Conservation (phyloP, 2,888 invertebrate genomes). For the Cetonia aurata region DNA sequence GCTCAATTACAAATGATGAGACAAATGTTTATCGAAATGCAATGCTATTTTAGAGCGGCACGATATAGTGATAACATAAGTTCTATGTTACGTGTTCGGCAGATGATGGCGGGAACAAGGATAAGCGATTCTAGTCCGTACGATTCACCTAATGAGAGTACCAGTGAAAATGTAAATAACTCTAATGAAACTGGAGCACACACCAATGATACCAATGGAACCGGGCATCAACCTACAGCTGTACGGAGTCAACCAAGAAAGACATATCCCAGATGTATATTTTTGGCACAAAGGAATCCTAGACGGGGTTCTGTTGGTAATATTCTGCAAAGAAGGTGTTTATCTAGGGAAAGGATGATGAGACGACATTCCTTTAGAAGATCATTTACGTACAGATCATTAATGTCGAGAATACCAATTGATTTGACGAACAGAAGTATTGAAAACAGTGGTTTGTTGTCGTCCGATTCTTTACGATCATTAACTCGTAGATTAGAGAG, state of each 20-base stretch:
- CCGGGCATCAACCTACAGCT: neutral
- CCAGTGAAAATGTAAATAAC: constrained; percentile 33
- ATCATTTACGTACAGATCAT: constrained; percentile 47
- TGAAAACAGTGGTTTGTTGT: constrained; percentile 45
- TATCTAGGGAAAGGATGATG: constrained; percentile 51
- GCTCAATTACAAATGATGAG: constrained; percentile 72
- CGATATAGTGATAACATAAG: constrained; percentile 67
- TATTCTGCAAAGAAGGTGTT: constrained; percentile 57
- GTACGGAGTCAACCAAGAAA: constrained; percentile 29
- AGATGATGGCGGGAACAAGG: constrained; percentile 66
- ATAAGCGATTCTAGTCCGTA: constrained; percentile 64
- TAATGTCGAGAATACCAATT: constrained; percentile 42
- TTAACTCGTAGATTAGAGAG: constrained; percentile 53
- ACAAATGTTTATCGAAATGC: constrained; percentile 75
- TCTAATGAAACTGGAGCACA: constrained; percentile 10
- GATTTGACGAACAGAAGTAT: constrained; percentile 42
- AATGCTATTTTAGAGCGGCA: constrained; percentile 69
- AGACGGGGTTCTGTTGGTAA: constrained; percentile 57
- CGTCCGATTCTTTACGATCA: constrained; percentile 48
- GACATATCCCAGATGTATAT: constrained; percentile 58
- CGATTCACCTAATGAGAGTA: constrained; percentile 58
- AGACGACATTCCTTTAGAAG: constrained; percentile 52
- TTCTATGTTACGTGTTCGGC: constrained; percentile 62
- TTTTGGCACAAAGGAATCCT: constrained; percentile 56
- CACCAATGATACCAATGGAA: constrained; percentile 8